Conservation (phyloP, 1,140 invertebrate genomes). For the Catajapyx aquilonaris region DNA sequence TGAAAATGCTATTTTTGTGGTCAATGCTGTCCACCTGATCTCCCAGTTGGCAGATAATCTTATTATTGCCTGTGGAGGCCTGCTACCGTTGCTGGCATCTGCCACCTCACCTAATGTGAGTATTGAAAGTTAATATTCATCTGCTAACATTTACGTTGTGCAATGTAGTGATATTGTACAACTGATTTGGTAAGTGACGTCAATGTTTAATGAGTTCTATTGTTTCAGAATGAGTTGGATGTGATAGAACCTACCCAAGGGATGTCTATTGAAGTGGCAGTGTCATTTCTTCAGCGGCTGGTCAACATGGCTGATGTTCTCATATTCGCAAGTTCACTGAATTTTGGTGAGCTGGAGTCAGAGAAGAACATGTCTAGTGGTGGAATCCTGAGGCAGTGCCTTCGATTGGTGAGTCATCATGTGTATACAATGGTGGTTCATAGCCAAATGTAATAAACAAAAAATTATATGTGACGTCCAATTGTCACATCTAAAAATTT, state of each 20-base stretch:
- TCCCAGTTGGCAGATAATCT: conserved; percentile 97
- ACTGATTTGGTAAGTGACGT: no score
- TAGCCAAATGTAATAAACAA: no score
- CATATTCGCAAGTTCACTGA: conserved; percentile 91
- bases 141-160: no score
- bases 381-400: conserved; percentile 88
- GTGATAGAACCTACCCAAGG: conserved; percentile 96
- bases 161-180: no score
- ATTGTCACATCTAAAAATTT: conserved; percentile 1
- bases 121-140: conserved; percentile 11
- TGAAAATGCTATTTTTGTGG: conserved; percentile 96
- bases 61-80: conserved; percentile 94
- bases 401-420: conserved; percentile 56
- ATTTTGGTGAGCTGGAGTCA: conserved; percentile 92
- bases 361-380: conserved; percentile 99
- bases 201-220: no score
- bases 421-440: no score
- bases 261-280: conserved; percentile 92
- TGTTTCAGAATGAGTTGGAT: conserved; percentile 79
- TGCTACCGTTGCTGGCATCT: conserved; percentile 86
- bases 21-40: conserved; percentile 97
- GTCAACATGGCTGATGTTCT: conserved; percentile 97
- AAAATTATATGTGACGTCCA: no score
- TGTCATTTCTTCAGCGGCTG: conserved; percentile 85
- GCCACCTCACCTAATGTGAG: conserved; percentile 96